Evolutionary conservation across 2,888 invertebrate genomes (phyloP), one percentile per base, ranked within the genome.

Genomic region (Heliconius ethilla): DNA sequence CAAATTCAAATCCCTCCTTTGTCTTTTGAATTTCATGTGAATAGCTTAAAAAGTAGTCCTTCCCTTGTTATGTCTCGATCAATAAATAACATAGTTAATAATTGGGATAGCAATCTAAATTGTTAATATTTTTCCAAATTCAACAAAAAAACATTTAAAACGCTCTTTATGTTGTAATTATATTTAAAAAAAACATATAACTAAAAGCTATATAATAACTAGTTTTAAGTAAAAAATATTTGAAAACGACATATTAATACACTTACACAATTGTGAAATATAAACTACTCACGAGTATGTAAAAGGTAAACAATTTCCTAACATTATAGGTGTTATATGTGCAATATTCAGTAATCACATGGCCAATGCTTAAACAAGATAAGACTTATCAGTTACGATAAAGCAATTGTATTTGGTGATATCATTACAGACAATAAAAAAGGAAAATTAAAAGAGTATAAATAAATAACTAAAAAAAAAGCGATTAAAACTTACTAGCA

Each of bases 1-100:
- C 90, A 89, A 89, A 92, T 92, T 92, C 92, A 93, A 93, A 94
- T 93, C 91, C 91, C 91, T 90, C 90, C 91, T 92, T 93, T 94
- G 92, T 93, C 91, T 93, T 91, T 89, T 85, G 85, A 85, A 90
- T 92, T 91, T 91, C 90, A 92, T 92, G 88, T 79, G 78, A 79
- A 79, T 81, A 80, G 78, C 73, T 77, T 66, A 78, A 80, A 59
- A 81, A 75, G 69, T 76, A 72, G 66, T 29, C 63, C 70, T 74
- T 72, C 33, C 70, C 70, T 29, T 77, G 66, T 66, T 74, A 67
- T 33, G 51, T 74, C n/a, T 77, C 51, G 75, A 77, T 79, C 80
- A 75, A 79, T 77, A 77, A 75, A 79, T 77, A 77, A 74, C 33
- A 74, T 75, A 37, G 59, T 33, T 76, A 22, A 29, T 62, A 51